Evolutionary conservation across 2,888 invertebrate species (phyloP), one percentile per base, ranked within the genome.

Genomic region (Choristoneura rosaceana): DNA sequence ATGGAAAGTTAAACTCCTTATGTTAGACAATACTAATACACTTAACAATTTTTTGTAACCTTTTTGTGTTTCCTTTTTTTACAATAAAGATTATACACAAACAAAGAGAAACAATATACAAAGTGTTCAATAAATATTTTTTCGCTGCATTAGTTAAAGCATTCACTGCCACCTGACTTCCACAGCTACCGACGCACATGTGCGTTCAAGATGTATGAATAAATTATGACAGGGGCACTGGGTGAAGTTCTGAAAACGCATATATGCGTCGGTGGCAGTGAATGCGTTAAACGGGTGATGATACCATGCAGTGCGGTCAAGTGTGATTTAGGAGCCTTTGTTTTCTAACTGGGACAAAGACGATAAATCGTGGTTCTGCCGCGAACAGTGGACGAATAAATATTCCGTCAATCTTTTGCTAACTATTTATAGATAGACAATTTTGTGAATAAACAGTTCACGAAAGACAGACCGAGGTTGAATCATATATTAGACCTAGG

Each of bases 371-470:
- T 10, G 47, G n/a, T 3, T 34, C 66, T 74, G 77, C 80, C 75
- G 80, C 79, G 80, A 80, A 80, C 80, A 81, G 79, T 73, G 58
- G 66, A 50, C 15, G 38, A 64, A 64, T 64, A 64, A 64, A 64
- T 64, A 34, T 4, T n/a, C 38, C 34, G 64, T 64, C 64, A 64
- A 63, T 63, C 59, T 41, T 59, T 52, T n/a, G n/a, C 59, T 8
- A 58, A 38, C 9, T 55, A 55, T 25, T n/a, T 47, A 47, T 47
- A 47, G n/a, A 47, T n/a, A 2, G 0, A 38, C 0, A 7, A 38
- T 7, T 15, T 47, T n/a, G 14, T 47, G 14, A 38, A 38, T 38
- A 38, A 38, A 38, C n/a, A n/a, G 7, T 47, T 47, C n/a, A 47
- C n/a, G 5, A 47, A 47, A n/a, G 14, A 4, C 4, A 38, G 1